Percentiles rank a stretch among this genome's conserved stretches.
These are phyloP conservation scores for Oophaga pumilio DNA, from an alignment of 2,113 vertebrate genomes.

Conservation along the genomic window DNA sequence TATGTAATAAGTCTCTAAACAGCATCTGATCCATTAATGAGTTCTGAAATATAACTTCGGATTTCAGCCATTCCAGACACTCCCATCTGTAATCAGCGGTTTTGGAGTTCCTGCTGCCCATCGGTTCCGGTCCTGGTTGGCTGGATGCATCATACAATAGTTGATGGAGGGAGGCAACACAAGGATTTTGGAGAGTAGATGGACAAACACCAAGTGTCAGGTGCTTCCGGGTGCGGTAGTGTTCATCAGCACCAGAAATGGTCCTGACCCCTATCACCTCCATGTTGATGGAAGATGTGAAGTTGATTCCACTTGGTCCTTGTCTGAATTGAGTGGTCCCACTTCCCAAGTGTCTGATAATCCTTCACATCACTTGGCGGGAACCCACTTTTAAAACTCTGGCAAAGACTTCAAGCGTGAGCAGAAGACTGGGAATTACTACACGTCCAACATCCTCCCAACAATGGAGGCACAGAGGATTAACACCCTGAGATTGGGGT, in stretches of 20 bases:
- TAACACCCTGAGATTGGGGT: conserved; percentile 56
- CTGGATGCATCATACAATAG: too few species aligned
- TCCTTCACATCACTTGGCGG: conserved; percentile 12
- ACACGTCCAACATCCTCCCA: conserved; percentile 36
- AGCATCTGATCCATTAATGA: too few species aligned
- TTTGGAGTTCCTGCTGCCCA: too few species aligned
- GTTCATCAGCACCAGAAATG: not conserved
- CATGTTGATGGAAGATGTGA: not conserved
- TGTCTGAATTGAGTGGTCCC: conserved; percentile 2
- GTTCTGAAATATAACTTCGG: too few species aligned
- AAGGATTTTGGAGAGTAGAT: not conserved
- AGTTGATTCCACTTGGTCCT: not conserved
- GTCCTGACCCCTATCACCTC: not conserved
- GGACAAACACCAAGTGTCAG: not conserved
- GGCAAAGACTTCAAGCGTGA: conserved; percentile 21
- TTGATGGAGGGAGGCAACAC: not conserved
- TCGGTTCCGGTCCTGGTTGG: too few species aligned
- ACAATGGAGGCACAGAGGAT: conserved; percentile 44
- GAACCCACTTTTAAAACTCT: conserved; percentile 13
- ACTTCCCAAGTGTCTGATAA: conserved; percentile 11
- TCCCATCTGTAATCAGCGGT: too few species aligned
- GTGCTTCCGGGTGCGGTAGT: not conserved
- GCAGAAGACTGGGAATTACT: conserved; percentile 29
- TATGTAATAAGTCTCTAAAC: too few species aligned
- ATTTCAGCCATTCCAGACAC: too few species aligned